Percentiles rank a stretch among this genome's conserved stretches.
These are phyloP conservation scores for Eublepharis macularius DNA, from an alignment of 2,113 vertebrate genomes.

Conservation along the genomic window DNA sequence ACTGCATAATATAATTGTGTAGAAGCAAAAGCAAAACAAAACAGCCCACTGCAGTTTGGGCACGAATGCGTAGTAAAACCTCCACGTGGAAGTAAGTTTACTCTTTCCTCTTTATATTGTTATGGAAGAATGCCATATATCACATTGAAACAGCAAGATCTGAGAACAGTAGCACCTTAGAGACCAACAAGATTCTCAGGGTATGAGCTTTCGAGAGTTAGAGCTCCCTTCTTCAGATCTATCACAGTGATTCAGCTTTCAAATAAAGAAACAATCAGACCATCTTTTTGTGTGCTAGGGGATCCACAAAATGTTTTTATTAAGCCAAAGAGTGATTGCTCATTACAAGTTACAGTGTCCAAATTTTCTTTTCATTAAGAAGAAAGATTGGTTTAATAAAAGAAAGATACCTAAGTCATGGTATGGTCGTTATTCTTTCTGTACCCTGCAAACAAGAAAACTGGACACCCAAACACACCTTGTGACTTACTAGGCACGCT, in stretches of 20 bases:
- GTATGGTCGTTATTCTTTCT: not conserved
- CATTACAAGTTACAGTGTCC: not conserved
- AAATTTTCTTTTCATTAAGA: slow-evolving; percentile 2
- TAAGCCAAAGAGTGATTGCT: slow-evolving; percentile 3
- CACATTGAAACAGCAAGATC: not conserved
- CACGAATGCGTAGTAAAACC: too few species aligned
- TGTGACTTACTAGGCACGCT: not conserved
- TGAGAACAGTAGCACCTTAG: too few species aligned
- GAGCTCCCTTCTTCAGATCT: too few species aligned
- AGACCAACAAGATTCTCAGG: too few species aligned
- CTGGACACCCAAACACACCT: not conserved
- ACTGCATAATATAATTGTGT: too few species aligned
- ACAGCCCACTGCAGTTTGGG: too few species aligned
- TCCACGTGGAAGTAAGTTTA: too few species aligned
- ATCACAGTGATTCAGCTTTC: not conserved
- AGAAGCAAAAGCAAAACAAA: too few species aligned
- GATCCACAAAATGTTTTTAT: not conserved
- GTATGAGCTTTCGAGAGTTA: too few species aligned
- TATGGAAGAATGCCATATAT: not conserved
- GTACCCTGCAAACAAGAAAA: not conserved
- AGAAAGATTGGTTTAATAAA: slow-evolving; percentile 12
- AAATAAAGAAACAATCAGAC: not conserved
- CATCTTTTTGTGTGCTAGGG: not conserved
- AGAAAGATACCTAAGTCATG: not conserved
- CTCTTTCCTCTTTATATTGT: not conserved